phyloP scores from a whole-genome alignment of 2,113 vertebrate species.

The Nesoenas mayeri region DNA sequence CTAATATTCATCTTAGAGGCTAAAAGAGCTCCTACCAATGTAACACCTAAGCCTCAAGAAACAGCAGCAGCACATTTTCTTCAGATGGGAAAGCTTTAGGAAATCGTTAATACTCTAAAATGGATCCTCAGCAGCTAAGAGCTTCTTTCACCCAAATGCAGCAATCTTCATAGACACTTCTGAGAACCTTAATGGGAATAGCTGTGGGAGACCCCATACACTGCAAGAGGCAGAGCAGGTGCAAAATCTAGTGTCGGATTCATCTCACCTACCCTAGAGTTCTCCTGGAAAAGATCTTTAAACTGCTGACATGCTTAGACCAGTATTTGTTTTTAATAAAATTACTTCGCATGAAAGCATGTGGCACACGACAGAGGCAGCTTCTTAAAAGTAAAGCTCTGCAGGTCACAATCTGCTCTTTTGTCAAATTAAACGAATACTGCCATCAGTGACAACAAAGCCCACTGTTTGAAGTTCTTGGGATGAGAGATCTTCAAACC shows the following conservation, averaged over 20 bases:
- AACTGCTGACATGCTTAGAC: neutral
- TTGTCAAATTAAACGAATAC: neutral
- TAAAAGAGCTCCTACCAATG: neutral
- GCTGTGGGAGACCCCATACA: neutral
- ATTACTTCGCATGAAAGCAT: neutral
- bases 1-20: neutral
- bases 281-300: neutral
- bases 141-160: neutral
- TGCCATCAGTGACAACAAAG: neutral
- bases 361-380: neutral
- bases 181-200: neutral
- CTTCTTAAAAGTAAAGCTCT: neutral
- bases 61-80: neutral
- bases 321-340: neutral
- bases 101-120: neutral
- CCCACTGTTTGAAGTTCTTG: neutral
- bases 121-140: neutral
- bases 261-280: neutral
- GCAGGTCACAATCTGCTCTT: neutral
- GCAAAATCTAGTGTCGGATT: neutral
- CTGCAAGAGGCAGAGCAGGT: neutral
- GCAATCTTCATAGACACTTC: neutral
- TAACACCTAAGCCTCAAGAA: neutral
- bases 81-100: neutral
- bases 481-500: neutral